These are phyloP conservation scores for Argentina silus DNA, from an alignment of 2,797 vertebrate genomes.

Conservation along the genomic window DNA sequence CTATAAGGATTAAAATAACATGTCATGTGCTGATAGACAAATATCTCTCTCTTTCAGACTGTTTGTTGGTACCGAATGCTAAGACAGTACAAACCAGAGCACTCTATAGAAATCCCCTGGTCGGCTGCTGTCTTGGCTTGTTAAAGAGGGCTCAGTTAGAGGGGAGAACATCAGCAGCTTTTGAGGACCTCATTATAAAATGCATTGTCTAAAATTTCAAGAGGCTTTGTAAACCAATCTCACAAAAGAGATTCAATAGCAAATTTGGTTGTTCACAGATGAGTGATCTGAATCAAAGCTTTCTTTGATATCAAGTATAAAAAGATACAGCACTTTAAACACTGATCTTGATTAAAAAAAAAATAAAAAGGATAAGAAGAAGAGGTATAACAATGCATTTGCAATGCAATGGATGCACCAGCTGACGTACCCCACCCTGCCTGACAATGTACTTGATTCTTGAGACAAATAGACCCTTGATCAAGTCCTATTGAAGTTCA, in stretches of 20 bases:
- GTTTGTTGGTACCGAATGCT: neutral
- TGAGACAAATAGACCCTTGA: neutral
- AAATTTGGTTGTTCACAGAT: constrained; percentile 58
- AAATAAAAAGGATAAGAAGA: neutral
- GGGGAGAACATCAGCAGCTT: constrained; percentile 53
- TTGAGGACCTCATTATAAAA: constrained; percentile 67
- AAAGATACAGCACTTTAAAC: neutral
- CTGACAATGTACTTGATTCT: neutral
- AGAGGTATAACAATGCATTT: neutral
- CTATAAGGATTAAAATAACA: too few relatives aligned
- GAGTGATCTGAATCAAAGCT: constrained; percentile 50
- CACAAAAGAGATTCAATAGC: constrained; percentile 57
- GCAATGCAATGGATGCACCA: too few relatives aligned
- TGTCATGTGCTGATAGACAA: too few relatives aligned
- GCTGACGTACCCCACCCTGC: too few relatives aligned
- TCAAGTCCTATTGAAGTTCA: too few relatives aligned
- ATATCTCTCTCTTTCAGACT: neutral
- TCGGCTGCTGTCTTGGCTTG: constrained; percentile 65
- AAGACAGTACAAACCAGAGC: neutral
- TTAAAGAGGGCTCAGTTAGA: constrained; percentile 53
- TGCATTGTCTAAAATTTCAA: constrained; percentile 73
- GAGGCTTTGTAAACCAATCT: constrained; percentile 64
- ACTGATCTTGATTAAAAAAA: neutral
- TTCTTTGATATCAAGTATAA: constrained; percentile 49
- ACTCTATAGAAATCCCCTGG: constrained; percentile 22